These are phyloP conservation scores for Heliconius nattereri DNA, from an alignment of 1,140 invertebrate genomes.

Conservation along the genomic window DNA sequence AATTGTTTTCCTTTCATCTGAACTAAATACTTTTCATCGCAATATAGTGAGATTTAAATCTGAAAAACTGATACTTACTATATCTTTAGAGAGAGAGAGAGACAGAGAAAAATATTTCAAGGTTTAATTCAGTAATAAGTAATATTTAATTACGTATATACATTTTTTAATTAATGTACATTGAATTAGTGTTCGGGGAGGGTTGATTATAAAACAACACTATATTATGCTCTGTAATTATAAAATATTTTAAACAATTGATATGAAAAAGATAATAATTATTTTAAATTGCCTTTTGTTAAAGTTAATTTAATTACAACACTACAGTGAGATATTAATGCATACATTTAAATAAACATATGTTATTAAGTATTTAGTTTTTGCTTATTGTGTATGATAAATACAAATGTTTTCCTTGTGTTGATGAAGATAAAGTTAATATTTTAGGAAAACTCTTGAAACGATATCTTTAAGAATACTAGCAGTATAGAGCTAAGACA, in stretches of 20 bases:
- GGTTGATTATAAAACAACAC: background rate
- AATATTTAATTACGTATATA: too few species aligned
- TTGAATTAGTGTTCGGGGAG: too few species aligned
- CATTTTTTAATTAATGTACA: too few species aligned
- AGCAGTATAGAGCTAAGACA: background rate
- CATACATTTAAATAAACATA: slow-evolving; percentile 4
- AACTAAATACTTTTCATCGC: too few species aligned
- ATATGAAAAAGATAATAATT: background rate
- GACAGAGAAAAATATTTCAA: too few species aligned
- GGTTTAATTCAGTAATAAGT: too few species aligned
- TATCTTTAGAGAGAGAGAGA: too few species aligned
- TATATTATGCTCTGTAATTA: background rate
- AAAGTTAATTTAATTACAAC: background rate
- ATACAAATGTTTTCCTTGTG: background rate
- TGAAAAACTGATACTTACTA: too few species aligned
- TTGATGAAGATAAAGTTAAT: slow-evolving; percentile 1
- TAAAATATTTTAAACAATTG: background rate
- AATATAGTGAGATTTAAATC: too few species aligned
- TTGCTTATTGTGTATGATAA: background rate
- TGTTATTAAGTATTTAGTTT: slow-evolving; percentile 2
- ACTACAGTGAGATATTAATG: background rate
- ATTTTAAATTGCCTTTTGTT: background rate
- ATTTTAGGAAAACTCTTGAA: background rate
- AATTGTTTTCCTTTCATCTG: background rate
- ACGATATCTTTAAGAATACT: background rate